Conservation (phyloP, 1,140 invertebrate species). For the Latrodectus geometricus region DNA sequence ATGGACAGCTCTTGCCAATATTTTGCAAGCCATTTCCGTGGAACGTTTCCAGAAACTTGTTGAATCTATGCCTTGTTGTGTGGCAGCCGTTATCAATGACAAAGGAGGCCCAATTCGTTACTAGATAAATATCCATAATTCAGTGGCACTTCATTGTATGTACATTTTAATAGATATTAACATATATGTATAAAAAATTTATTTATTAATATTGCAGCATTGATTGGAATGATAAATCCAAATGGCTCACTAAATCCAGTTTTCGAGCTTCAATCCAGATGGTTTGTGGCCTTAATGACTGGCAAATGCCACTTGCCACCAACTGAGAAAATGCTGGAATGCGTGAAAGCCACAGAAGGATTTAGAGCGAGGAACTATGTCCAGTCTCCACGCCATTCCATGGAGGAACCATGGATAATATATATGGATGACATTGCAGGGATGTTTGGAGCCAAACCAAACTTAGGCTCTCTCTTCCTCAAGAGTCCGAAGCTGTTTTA, state of each 20-base stretch:
- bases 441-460: constrained; percentile 67
- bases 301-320: constrained; percentile 58
- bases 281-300: constrained; percentile 62
- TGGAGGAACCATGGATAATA: constrained; percentile 68
- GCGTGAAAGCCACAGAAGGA: constrained; percentile 61
- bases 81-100: too few species aligned
- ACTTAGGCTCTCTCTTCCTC: constrained; percentile 66
- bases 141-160: too few species aligned
- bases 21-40: too few species aligned
- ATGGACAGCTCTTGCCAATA: too few species aligned
- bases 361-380: constrained; percentile 62
- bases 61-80: too few species aligned
- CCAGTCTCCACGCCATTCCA: constrained; percentile 62
- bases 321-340: constrained; percentile 61
- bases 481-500: constrained; percentile 67
- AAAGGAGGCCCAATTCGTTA: too few species aligned
- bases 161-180: too few species aligned
- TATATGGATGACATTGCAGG: constrained; percentile 69
- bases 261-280: constrained; percentile 69
- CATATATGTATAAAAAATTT: neutral
- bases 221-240: constrained; percentile 73
- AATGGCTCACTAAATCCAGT: constrained; percentile 72
- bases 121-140: too few species aligned
- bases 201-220: constrained; percentile 62
- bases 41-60: too few species aligned